Percentiles rank a stretch among this genome's conserved stretches.
Conservation (phyloP, 2,888 invertebrate species). For the Parascotia fuliginaria region DNA sequence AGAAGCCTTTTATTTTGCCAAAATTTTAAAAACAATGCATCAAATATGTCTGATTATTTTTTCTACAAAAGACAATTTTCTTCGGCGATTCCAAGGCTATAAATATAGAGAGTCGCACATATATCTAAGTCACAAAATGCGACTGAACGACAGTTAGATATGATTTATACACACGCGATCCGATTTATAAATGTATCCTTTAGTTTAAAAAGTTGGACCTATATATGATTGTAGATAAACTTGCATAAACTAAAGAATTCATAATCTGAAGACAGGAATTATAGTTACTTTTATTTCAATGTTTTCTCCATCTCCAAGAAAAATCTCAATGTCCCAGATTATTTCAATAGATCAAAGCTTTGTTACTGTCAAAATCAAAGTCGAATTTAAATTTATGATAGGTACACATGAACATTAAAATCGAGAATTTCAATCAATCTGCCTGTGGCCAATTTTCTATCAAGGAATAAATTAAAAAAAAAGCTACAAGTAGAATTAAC, state of each 20-base stretch:
- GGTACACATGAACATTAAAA: too few species aligned
- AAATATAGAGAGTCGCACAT: slow-evolving; percentile 61
- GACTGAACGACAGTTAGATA: slow-evolving; percentile 61
- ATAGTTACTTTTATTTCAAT: too few species aligned
- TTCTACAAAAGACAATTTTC: slow-evolving; percentile 42
- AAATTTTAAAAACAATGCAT: slow-evolving; percentile 9
- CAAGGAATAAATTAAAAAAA: too few species aligned
- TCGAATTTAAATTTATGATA: too few species aligned
- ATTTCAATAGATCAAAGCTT: too few species aligned
- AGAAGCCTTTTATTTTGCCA: background rate
- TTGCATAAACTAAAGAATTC: background rate
- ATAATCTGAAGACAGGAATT: too few species aligned
- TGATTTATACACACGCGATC: slow-evolving; percentile 64
- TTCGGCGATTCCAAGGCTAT: slow-evolving; percentile 54
- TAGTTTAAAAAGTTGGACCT: slow-evolving; percentile 20
- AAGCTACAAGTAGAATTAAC: too few species aligned
- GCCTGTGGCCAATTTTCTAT: too few species aligned
- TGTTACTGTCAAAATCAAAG: too few species aligned
- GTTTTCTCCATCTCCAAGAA: too few species aligned
- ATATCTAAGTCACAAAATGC: slow-evolving; percentile 64
- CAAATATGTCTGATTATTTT: slow-evolving; percentile 4
- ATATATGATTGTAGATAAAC: slow-evolving; percentile 10
- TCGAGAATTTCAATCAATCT: too few species aligned
- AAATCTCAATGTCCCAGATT: too few species aligned
- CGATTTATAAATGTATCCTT: slow-evolving; percentile 37